These are phyloP conservation scores for Planiliza haematocheilus DNA, from an alignment of 2,113 vertebrate genomes.

Conservation along the genomic window DNA sequence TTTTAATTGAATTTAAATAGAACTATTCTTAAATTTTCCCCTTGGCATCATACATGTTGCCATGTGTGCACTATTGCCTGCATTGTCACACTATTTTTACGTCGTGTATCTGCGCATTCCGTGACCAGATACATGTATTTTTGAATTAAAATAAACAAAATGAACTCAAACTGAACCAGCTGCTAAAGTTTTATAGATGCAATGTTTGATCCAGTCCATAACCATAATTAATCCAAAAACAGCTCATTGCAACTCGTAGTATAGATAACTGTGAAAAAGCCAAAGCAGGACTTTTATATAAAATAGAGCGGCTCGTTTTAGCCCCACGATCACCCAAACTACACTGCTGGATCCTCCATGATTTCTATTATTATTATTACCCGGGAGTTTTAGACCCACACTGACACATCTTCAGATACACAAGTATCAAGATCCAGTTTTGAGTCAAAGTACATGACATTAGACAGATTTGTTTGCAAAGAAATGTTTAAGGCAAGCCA, in stretches of 20 bases:
- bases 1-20: slow-evolving; percentile 41
- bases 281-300: too few species aligned
- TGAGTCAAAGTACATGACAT: background rate
- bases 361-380: background rate
- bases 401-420: background rate
- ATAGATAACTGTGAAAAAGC: too few species aligned
- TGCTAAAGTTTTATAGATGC: background rate
- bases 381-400: background rate
- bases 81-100: background rate
- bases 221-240: background rate
- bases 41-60: background rate
- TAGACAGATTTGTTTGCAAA: background rate
- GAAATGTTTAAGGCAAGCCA: background rate
- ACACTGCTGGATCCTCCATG: too few species aligned
- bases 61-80: background rate
- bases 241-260: too few species aligned
- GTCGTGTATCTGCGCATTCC: background rate
- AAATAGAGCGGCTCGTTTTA: too few species aligned
- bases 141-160: background rate
- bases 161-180: background rate
- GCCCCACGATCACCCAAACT: too few species aligned
- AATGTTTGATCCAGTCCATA: background rate
- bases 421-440: background rate
- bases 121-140: background rate
- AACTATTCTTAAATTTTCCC: background rate